Base-by-base conservation (phyloP, 2,888 invertebrate species). In the Dastarcus helophoroides region DNA sequence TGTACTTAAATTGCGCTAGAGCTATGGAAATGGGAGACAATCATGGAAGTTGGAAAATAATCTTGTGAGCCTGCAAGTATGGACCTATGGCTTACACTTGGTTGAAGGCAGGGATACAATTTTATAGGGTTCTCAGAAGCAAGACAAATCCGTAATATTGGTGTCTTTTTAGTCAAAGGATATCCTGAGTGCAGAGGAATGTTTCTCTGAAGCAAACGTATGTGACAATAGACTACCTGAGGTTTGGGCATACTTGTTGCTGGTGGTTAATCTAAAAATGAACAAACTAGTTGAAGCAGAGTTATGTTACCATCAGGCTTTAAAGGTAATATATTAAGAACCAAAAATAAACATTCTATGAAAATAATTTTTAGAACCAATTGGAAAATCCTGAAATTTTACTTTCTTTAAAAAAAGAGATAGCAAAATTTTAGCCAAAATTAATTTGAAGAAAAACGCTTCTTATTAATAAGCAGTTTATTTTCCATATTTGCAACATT, bases 51-150 rank as follows among this genome's bases (percentile, higher is more conserved):
- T 46, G 57, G 33, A 53, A 56, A 38, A 33, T 53, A 3, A 35
- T 60, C 6, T 38, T 61, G 13, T 33, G 47, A 7, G 53, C 58
- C 4, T 57, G 58, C 35, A 58, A 60, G 38, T 37, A 45, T 26
- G 46, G 48, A 27, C 55, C 59, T 3, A 55, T 60, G 1, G 56
- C 62, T 3, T 53, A 52, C 28, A 49, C 55, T 2, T 63, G 62
- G 63, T 40, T 50, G 23, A 38, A 34, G 15, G 46, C 49, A 13
- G 56, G 53, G 3, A 44, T 44, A 21, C 26, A 47, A 2, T 54
- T 45, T 39, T 50, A 47, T 26, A 37, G 43, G n/a, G n/a, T n/a
- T n/a, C n/a, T n/a, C n/a, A n/a, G n/a, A n/a, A n/a, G n/a, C n/a
- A n/a, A n/a, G n/a, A n/a, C n/a, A n/a, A n/a, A n/a, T 19, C 19